These are phyloP conservation scores for Glossophaga mutica DNA, from an alignment of 2,797 vertebrate species.

Conservation along the genomic window DNA sequence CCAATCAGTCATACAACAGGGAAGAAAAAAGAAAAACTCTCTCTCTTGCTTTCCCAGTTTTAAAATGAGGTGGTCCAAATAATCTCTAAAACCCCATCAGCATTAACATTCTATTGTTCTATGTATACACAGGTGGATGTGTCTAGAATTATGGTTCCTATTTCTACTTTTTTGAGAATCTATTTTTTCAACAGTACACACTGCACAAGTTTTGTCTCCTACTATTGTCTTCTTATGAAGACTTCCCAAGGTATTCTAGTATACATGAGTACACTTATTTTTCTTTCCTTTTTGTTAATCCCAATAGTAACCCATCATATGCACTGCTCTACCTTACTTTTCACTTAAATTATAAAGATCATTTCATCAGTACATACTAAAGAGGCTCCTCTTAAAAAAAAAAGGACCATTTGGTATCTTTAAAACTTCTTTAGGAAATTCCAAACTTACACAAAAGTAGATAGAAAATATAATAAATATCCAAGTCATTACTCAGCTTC, in stretches of 20 bases:
- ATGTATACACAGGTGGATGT: not conserved
- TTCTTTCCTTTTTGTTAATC: not conserved
- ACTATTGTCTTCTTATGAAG: not conserved
- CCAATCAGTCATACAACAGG: not conserved
- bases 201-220: not conserved
- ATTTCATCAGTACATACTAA: not conserved
- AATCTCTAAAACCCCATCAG: not conserved
- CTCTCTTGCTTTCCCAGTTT: not conserved
- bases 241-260: not conserved
- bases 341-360: not conserved
- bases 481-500: not conserved
- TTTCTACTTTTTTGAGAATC: not conserved
- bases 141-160: not conserved
- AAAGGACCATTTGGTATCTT: not conserved
- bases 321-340: not conserved
- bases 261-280: not conserved
- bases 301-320: not conserved
- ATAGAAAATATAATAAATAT: not conserved
- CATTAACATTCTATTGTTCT: not conserved
- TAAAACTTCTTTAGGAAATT: conserved; percentile 16
- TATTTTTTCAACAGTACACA: not conserved
- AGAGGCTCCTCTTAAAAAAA: not conserved
- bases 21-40: not conserved
- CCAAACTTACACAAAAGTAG: not conserved
- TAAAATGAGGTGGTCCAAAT: not conserved